Evolutionary conservation across 2,888 invertebrate species (phyloP).

Genomic region (Pyrgus malvae): DNA sequence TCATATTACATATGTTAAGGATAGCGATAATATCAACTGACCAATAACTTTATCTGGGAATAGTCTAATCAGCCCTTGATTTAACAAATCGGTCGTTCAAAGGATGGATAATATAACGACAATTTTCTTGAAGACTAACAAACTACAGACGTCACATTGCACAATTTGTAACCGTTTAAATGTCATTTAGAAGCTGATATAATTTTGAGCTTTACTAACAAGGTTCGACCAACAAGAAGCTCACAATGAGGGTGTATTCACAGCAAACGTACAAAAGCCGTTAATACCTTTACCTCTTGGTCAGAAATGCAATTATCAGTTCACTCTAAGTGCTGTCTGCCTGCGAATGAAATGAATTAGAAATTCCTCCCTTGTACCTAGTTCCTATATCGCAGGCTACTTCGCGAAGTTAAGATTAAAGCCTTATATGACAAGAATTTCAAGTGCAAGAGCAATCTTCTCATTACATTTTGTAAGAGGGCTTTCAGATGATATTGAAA

Average conservation of each 20-base stretch:
- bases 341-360: constrained; percentile 11
- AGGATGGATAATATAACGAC: no score
- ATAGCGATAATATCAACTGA: no score
- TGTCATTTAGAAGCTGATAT: no score
- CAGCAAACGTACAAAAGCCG: background rate
- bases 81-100: no score
- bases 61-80: no score
- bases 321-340: constrained; percentile 10
- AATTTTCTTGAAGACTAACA: no score
- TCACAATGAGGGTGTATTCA: background rate
- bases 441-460: constrained; percentile 1
- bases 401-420: constrained; percentile 24
- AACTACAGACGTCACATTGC: no score
- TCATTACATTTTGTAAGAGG: background rate
- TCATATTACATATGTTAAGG: no score
- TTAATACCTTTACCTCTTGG: background rate
- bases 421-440: constrained; percentile 21
- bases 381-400: constrained; percentile 15
- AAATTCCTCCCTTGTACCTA: constrained; percentile 20
- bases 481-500: background rate
- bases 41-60: no score
- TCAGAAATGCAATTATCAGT: constrained; percentile 10
- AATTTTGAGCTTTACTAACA: no score
- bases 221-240: no score
- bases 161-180: no score